A percentile compares a stretch with the other conserved stretches of the same genome.
Conservation (phyloP, 2,888 invertebrate species). For the Vannuccia rotundouncinata region DNA sequence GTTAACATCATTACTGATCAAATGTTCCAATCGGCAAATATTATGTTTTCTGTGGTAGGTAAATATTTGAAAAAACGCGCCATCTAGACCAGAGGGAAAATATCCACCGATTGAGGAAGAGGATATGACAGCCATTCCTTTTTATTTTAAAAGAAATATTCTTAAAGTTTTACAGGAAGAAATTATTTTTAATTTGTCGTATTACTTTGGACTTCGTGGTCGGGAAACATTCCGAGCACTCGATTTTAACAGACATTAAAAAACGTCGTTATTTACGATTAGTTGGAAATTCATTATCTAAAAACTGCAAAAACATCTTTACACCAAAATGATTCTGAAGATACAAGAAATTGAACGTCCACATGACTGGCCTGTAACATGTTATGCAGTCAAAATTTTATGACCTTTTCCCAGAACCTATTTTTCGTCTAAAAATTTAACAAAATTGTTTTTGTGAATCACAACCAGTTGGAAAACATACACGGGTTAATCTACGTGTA, state of each 20-base stretch:
- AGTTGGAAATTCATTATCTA: background rate
- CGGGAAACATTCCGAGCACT: background rate
- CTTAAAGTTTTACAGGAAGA: background rate
- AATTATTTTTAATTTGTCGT: background rate
- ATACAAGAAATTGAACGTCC: background rate
- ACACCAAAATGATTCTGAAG: background rate
- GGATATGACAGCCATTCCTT: background rate
- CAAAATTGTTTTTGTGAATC: too few relatives aligned
- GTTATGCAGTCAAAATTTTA: too few relatives aligned
- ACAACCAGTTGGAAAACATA: too few relatives aligned
- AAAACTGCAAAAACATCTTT: background rate
- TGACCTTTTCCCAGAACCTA: too few relatives aligned
- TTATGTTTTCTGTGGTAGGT: too few relatives aligned
- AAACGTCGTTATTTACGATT: background rate
- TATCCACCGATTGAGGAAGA: background rate
- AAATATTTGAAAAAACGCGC: too few relatives aligned
- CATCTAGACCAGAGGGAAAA: background rate
- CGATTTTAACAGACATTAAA: background rate
- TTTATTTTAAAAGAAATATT: background rate
- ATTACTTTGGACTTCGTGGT: background rate
- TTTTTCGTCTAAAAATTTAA: too few relatives aligned
- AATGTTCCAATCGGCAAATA: background rate
- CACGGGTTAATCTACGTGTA: too few relatives aligned
- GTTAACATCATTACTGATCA: background rate
- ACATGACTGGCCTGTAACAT: background rate